Base-by-base conservation (phyloP, 2,888 invertebrate species). In the Cetonia aurata region DNA sequence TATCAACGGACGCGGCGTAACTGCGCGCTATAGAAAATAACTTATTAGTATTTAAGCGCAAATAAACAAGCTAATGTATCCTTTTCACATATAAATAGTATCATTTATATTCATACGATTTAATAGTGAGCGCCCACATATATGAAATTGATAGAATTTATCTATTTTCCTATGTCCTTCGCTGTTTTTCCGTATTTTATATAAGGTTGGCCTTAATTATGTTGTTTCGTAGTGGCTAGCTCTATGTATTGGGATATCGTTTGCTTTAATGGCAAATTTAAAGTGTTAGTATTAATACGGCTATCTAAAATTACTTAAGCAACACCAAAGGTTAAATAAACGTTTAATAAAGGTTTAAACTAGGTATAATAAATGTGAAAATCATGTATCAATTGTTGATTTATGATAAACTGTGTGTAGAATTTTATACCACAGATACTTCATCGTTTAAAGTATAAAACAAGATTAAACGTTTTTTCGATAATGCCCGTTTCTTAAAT, bases 61-160 rank as follows among this genome's bases (percentile, higher is more conserved):
- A 48, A 17, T 17, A 48, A 48, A 48, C 48, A 13, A 48, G 48
- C 48, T 48, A 17, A 48, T 25, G 25, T 52, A 52, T 52, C 52
- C 25, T 52, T 52, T 52, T 25, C n/a, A 12, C 42, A 42, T 17
- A 42, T 19, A 57, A 57, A 57, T 17, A 12, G 57, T 12, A 57
- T 37, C 57, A 12, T 42, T 42, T 44, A 12, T 57, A 42, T 57
- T 57, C 42, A 57, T 42, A 41, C 19, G 19, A 19, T 41, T 57
- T 57, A 42, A 15, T 57, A 42, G 1, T 9, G 10, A 9, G 8
- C 57, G 19, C 57, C 44, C 42, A 57, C 56, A 57, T 41, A 41
- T 15, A 57, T 42, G 10, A 41, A 42, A 42, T 41, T 41, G 42
- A 57, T 57, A 8, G 57, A 57, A 42, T 15, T 57, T 57, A 57